Conservation (phyloP, 1,140 invertebrate genomes). For the Nephila pilipes region DNA sequence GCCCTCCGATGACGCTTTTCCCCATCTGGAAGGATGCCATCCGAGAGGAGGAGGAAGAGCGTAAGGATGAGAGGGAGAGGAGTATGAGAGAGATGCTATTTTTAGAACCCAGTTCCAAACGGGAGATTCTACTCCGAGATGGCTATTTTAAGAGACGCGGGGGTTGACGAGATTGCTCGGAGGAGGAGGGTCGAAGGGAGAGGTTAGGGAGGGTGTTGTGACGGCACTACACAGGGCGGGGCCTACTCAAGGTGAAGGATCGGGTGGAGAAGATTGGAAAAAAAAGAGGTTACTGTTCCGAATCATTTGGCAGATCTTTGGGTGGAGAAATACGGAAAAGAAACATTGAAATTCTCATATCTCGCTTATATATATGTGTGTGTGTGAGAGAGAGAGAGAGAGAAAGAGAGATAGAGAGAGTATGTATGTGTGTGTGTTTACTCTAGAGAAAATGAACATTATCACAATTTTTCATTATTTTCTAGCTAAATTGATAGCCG, state of each 20-base stretch:
- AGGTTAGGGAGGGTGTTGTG: neutral
- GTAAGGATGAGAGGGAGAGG: neutral
- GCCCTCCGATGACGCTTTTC: neutral
- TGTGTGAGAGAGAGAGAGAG: too few species aligned
- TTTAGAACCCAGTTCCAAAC: constrained; percentile 45
- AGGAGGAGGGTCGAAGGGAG: neutral
- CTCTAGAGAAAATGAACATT: too few species aligned
- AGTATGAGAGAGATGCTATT: constrained; percentile 35
- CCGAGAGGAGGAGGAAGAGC: neutral
- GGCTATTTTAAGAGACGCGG: constrained; percentile 21
- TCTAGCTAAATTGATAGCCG: too few species aligned
- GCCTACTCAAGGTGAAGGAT: constrained; percentile 28
- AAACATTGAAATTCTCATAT: neutral
- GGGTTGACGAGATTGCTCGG: neutral
- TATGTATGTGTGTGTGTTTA: too few species aligned
- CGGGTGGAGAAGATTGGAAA: too few species aligned
- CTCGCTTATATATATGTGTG: too few species aligned
- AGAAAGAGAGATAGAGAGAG: too few species aligned
- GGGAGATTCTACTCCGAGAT: constrained; percentile 39
- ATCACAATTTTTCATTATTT: too few species aligned
- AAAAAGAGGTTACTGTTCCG: constrained; percentile 29
- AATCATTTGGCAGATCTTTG: neutral
- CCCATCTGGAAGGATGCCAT: neutral
- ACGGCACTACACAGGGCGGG: neutral
- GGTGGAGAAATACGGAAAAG: neutral